Evolutionary conservation across 2,888 invertebrate genomes (phyloP).

Genomic region (Ophion ventricosus): DNA sequence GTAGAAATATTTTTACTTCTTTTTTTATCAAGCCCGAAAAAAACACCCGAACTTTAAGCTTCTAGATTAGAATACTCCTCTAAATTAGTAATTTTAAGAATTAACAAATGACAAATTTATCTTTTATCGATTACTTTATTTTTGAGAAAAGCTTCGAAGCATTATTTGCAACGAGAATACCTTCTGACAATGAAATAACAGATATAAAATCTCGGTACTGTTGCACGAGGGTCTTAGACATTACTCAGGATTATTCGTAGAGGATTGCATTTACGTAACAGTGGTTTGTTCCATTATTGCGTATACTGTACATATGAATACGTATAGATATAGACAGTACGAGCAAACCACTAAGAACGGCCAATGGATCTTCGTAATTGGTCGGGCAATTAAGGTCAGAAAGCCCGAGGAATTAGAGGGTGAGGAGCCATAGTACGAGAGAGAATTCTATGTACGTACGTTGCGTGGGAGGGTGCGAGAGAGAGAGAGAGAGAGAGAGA

Average conservation of each 20-base stretch:
- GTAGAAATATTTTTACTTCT: too few relatives aligned
- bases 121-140: too few relatives aligned
- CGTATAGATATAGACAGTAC: slow-evolving; percentile 4
- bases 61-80: too few relatives aligned
- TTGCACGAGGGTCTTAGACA: slow-evolving; percentile 11
- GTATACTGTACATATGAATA: background rate
- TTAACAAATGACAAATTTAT: too few relatives aligned
- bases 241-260: slow-evolving; percentile 13
- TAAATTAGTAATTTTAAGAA: too few relatives aligned
- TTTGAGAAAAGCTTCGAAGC: too few relatives aligned
- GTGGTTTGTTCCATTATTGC: slow-evolving; percentile 43
- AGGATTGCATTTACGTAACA: slow-evolving; percentile 18
- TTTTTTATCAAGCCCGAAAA: too few relatives aligned
- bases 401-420: slow-evolving; percentile 59
- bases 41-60: too few relatives aligned
- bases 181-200: background rate
- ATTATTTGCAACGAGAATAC: too few relatives aligned
- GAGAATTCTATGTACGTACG: slow-evolving; percentile 7
- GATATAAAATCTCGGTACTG: slow-evolving; percentile 21
- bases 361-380: slow-evolving; percentile 65
- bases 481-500: slow-evolving; percentile 20
- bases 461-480: slow-evolving; percentile 11
- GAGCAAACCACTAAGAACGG: slow-evolving; percentile 58
- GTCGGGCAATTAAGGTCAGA: slow-evolving; percentile 66
- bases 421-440: slow-evolving; percentile 33